Percentiles rank a stretch among this genome's conserved stretches.
These are phyloP conservation scores for Perdita meconis DNA, from an alignment of 2,888 invertebrate species.

Conservation along the genomic window DNA sequence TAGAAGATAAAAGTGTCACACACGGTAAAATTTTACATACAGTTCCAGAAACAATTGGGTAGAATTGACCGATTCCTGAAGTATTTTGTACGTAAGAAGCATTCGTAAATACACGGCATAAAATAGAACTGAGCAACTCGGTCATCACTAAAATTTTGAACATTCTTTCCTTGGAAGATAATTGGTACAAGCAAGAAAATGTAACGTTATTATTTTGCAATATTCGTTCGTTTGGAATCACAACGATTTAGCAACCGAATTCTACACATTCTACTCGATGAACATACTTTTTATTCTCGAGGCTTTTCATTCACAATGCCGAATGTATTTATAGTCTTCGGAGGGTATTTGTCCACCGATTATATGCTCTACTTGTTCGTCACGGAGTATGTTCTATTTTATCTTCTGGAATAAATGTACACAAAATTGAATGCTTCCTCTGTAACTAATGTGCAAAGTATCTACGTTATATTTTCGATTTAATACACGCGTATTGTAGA, in stretches of 20 bases:
- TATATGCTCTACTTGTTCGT: slow-evolving; percentile 54
- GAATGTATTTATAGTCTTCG: slow-evolving; percentile 9
- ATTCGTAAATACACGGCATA: slow-evolving; percentile 19
- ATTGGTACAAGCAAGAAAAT: background rate
- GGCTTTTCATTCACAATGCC: background rate
- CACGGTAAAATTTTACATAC: background rate
- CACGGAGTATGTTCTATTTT: slow-evolving; percentile 9
- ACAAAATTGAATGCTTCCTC: slow-evolving; percentile 23
- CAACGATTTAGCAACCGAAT: background rate
- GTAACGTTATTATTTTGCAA: background rate
- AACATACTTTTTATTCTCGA: background rate
- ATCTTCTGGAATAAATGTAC: slow-evolving; percentile 22
- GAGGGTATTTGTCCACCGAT: background rate
- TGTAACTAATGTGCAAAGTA: background rate
- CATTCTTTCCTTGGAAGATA: background rate
- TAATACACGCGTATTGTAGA: background rate
- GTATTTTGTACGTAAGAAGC: slow-evolving; percentile 4
- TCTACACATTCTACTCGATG: background rate
- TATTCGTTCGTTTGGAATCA: background rate
- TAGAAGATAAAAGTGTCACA: too few species aligned
- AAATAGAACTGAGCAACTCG: slow-evolving; percentile 23
- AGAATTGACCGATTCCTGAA: background rate
- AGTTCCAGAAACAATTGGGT: background rate
- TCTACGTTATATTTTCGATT: background rate
- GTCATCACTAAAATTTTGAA: slow-evolving; percentile 5